Conservation (phyloP, 2,888 invertebrate species). For the Rhamphomyia laevipes region DNA sequence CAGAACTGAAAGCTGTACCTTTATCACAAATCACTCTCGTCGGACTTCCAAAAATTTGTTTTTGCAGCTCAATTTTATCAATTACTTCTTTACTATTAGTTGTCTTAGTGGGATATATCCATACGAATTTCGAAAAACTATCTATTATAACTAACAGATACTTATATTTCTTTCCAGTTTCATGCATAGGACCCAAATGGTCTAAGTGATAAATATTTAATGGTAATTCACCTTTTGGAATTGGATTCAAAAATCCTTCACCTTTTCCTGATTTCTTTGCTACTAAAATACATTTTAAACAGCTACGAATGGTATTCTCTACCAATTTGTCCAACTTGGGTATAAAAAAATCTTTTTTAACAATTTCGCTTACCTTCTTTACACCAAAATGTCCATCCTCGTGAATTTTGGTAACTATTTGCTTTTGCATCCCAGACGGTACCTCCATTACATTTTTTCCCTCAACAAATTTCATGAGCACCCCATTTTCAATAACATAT, state of each 20-base stretch:
- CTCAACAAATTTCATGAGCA: slow-evolving; percentile 7
- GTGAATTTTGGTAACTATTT: slow-evolving; percentile 8
- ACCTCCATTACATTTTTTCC: slow-evolving; percentile 10
- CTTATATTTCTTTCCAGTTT: slow-evolving; percentile 9
- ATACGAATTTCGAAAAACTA: too few relatives aligned
- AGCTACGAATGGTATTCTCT: too few relatives aligned
- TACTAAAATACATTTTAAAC: too few relatives aligned
- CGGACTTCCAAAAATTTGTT: slow-evolving; percentile 9
- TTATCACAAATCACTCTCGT: slow-evolving; percentile 11
- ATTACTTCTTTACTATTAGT: slow-evolving; percentile 22
- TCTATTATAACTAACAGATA: slow-evolving; percentile 11
- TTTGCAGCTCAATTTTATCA: slow-evolving; percentile 15
- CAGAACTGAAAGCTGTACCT: slow-evolving; percentile 15
- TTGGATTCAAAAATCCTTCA: too few relatives aligned
- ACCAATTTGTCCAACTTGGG: too few relatives aligned
- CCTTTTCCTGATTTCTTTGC: too few relatives aligned
- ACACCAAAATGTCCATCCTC: slow-evolving; percentile 11
- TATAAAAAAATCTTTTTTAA: too few relatives aligned
- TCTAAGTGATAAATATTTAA: slow-evolving; percentile 9
- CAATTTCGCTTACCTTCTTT: slow-evolving; percentile 9
- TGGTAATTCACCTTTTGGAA: slow-evolving; percentile 10
- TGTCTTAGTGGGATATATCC: too few relatives aligned
- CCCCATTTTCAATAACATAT: slow-evolving; percentile 9
- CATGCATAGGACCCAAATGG: slow-evolving; percentile 7
- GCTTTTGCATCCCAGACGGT: slow-evolving; percentile 9